Base-by-base conservation (phyloP, 2,113 vertebrate genomes). In the Gobius niger region DNA sequence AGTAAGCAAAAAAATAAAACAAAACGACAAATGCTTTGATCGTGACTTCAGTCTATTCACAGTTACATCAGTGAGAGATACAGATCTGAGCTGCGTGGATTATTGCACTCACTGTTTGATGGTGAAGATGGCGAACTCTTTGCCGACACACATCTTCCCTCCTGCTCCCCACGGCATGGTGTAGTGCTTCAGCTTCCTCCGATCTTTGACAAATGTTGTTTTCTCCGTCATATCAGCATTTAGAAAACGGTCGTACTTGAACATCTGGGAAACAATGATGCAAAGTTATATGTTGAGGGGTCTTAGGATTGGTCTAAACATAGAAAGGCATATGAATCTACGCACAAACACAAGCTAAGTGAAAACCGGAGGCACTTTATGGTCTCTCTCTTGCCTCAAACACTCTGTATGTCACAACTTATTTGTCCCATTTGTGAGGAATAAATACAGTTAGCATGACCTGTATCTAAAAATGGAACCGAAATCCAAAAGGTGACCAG, bases 131-230 rank as follows among this genome's bases (percentile, higher is more conserved):
- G 94, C 95, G 0, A 88, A 88, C 0, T 57, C 76, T 49, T 82
- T 90, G 47, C 94, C 94, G 5, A 91, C 78, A 11, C 91, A 91
- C 3, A 83, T 68, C 19, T 93, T 95, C 7, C 7, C 76, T 12
- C 93, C 94, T 0, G 91, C 94, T 0, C 94, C 95, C 94, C 94
- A 94, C 0, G 88, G 94, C 93, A 95, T 63, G 47, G 51, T 93
- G 84, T 82, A 88, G 68, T 91, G 84, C 74, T 94, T 93, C 68
- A 96, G 70, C 51, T 65, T 85, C 60, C 80, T 78, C 2, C 91
- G 92, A 1, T 80, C 66, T 82, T 95, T 95, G 83, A 90, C 93
- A 77, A 95, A 94, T n/a, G 75, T 81, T 12, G 67, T 91, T 86
- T 92, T 93, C 79, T 88, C 57, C 0, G 92, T 92, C 16, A 78